Base-by-base conservation (phyloP, 2,797 vertebrate genomes). In the Prionace glauca region DNA sequence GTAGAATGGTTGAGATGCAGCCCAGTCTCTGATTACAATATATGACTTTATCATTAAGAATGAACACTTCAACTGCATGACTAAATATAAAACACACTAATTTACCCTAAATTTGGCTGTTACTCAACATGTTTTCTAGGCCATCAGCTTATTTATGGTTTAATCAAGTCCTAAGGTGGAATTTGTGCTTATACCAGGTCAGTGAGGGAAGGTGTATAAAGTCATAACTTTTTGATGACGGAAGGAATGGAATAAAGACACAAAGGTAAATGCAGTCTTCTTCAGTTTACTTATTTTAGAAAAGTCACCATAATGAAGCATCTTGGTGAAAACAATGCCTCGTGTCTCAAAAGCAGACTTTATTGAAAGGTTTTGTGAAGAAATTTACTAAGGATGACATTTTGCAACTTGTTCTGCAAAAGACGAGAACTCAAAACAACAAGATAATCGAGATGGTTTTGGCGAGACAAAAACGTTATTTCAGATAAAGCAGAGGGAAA, bases 171-270 rank as follows among this genome's bases (percentile, higher is more conserved):
- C 45, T 50, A 24, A 86, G 50, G 29, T 14, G 11, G 32, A 41
- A 60, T 72, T 45, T 95, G 20, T 5, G 41, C 69, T 96, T 95
- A 94, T 95, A 93, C 92, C 92, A 96, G 69, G 96, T 96, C 45
- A 96, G 96, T 96, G 96, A 96, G 96, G 94, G 96, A 96, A 96
- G 95, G 24, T 8, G 22, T 96, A 96, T 96, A 95, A 92, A 81
- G 96, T 96, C 96, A 86, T 96, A 94, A 95, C 93, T 92, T 91
- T 65, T 79, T 60, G 95, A 96, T 67, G 67, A 16, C 22, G 95
- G 96, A 96, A 95, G 96, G 96, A 95, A 84, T 90, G 94, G 96
- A 90, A 84, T 72, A 95, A 95, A 90, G 92, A 67, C 96, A 96
- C 95, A 96, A 36, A 96, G 96, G 95, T 96, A 96, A 96, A 96